Base-by-base conservation (phyloP, 2,888 invertebrate genomes). In the Byasa hedistus region DNA sequence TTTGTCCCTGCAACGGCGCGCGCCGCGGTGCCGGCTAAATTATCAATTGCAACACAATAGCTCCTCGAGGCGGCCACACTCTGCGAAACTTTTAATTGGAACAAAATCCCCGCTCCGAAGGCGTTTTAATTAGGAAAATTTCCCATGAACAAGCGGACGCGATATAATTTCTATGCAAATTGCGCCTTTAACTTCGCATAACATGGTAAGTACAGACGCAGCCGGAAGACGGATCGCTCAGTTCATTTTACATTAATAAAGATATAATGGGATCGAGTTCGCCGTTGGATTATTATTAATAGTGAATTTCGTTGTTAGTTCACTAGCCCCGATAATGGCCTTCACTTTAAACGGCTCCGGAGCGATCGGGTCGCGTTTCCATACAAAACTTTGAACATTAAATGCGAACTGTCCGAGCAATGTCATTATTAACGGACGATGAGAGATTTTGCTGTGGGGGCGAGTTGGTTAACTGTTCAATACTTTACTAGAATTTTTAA, bases 121-220 rank as follows among this genome's bases (percentile, higher is more conserved):
- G 87, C 89, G 86, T 89, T 90, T 89, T 90, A 90, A 90, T 90
- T 90, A 90, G 89, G 86, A 87, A 89, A 89, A 86, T 90, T 90
- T 89, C 85, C 87, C 82, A 89, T 87, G 89, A 87, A 88, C 89
- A 87, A 87, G 84, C 86, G 83, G 83, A 83, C 86, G 84, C 82
- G 82, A 85, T 89, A 91, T 91, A 89, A 91, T 91, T 89, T 90
- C 89, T 84, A 91, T 91, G 91, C 89, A 90, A 91, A 91, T 91
- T 84, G 80, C 83, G 83, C 89, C 83, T 89, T 89, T 89, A 90
- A 89, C 86, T 90, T 88, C 82, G 83, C 82, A 85, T 86, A 85
- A 84, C 82, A 79, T 75, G 77, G 77, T 71, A 72, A 44, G 76
- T 72, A 32, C 32, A 32, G 44, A 21, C 76, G 65, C 69, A 70